Evolutionary conservation across 2,113 vertebrate genomes (phyloP).

Genomic region (Notothenia coriiceps): DNA sequence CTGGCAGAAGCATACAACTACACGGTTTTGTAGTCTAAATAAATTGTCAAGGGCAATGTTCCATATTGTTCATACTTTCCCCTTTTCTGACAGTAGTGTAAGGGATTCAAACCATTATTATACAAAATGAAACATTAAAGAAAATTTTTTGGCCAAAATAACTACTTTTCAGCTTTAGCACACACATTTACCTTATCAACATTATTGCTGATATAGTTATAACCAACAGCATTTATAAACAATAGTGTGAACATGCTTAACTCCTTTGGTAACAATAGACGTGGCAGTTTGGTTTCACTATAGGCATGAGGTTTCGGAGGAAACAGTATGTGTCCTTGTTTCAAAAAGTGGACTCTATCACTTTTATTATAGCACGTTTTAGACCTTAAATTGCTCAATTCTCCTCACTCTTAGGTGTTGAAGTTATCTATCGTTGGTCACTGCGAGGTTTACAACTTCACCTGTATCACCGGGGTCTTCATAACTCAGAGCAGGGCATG

Average conservation of each 20-base stretch:
- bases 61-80: constrained; percentile 4
- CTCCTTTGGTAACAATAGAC: background rate
- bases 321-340: background rate
- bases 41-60: background rate
- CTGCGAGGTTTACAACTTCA: constrained; percentile 9
- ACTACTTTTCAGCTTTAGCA: constrained; percentile 28
- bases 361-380: background rate
- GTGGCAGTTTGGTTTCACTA: too few relatives aligned
- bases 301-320: background rate
- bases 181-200: background rate
- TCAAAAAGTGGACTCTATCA: background rate
- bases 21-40: background rate
- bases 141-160: constrained; percentile 12
- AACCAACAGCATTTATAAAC: constrained; percentile 2
- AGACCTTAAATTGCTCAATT: background rate
- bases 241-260: constrained; percentile 5
- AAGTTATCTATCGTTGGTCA: background rate
- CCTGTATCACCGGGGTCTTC: background rate
- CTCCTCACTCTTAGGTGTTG: background rate
- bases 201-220: constrained; percentile 10
- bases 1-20: too few relatives aligned
- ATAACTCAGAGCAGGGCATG: background rate
- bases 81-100: background rate
- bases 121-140: constrained; percentile 10
- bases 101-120: background rate